phyloP scores from a whole-genome alignment of 2,888 invertebrate species.

The Lomographa bimaculata region DNA sequence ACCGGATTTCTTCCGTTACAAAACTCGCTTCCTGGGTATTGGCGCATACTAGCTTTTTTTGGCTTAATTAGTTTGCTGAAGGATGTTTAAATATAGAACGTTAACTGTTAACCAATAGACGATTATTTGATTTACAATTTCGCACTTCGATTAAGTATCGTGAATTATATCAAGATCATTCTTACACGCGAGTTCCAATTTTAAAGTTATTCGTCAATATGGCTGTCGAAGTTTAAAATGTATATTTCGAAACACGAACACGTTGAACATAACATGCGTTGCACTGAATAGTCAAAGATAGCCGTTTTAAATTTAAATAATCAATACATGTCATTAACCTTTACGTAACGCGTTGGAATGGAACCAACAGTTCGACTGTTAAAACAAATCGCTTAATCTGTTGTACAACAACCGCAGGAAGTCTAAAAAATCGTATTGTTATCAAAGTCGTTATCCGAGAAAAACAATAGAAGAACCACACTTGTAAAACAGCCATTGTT shows the following conservation, averaged over 20 bases:
- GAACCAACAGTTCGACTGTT: conserved; percentile 26
- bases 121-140: too few relatives aligned
- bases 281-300: not conserved
- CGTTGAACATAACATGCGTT: conserved; percentile 48
- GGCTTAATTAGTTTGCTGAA: conserved; percentile 31
- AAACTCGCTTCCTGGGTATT: conserved; percentile 53
- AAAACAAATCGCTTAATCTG: conserved; percentile 38
- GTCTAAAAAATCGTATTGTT: conserved; percentile 61
- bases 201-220: conserved; percentile 33
- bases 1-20: conserved; percentile 63
- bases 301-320: conserved; percentile 24
- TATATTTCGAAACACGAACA: conserved; percentile 51
- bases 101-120: too few relatives aligned
- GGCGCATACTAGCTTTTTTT: conserved; percentile 35
- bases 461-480: conserved; percentile 71
- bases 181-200: conserved; percentile 20
- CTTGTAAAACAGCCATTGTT: conserved; percentile 63
- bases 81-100: conserved; percentile 27
- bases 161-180: too few relatives aligned
- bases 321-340: conserved; percentile 31
- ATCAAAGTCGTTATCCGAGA: conserved; percentile 57
- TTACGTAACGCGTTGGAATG: conserved; percentile 39
- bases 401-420: conserved; percentile 63
- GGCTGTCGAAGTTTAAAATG: conserved; percentile 43
- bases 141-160: too few relatives aligned